A percentile compares a stretch with the other conserved stretches of the same genome.
Evolutionary conservation across 2,113 vertebrate genomes (phyloP).

Genomic region (Myotis brandtii): DNA sequence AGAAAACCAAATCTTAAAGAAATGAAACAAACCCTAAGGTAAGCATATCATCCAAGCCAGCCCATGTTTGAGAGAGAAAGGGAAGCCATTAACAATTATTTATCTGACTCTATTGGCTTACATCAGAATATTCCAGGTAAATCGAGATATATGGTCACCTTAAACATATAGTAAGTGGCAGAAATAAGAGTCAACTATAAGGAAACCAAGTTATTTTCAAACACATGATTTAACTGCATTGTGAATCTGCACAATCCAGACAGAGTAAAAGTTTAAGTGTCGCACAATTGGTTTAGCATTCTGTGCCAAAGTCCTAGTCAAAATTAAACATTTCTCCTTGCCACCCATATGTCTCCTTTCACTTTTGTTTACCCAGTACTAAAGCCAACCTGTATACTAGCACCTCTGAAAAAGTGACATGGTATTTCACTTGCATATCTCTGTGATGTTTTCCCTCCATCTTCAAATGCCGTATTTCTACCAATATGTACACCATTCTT

Average conservation of each 20-base stretch:
- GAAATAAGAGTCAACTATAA: not conserved
- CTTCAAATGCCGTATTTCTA: not conserved
- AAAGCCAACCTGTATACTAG: not conserved
- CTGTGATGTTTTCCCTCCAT: not conserved
- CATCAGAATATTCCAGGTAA: not conserved
- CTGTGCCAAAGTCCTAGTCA: not conserved
- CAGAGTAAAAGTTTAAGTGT: not conserved
- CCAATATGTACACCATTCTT: not conserved
- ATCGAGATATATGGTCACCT: not conserved
- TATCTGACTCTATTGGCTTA: not conserved
- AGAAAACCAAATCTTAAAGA: not conserved
- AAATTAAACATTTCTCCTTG: slow-evolving; percentile 2
- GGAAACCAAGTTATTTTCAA: not conserved
- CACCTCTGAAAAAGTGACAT: not conserved
- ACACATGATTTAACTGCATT: not conserved
- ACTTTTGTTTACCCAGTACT: not conserved
- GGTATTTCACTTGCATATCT: not conserved
- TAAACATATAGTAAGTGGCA: not conserved
- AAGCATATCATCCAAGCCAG: not conserved
- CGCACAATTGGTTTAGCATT: not conserved
- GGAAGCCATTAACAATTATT: not conserved
- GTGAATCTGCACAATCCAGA: not conserved
- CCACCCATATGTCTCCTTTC: not conserved
- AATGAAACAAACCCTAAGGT: not conserved
- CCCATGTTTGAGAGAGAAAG: not conserved